Evolutionary conservation across 2,888 invertebrate genomes (phyloP), one percentile per base, ranked within the genome.

Genomic region (Cenopis cana): DNA sequence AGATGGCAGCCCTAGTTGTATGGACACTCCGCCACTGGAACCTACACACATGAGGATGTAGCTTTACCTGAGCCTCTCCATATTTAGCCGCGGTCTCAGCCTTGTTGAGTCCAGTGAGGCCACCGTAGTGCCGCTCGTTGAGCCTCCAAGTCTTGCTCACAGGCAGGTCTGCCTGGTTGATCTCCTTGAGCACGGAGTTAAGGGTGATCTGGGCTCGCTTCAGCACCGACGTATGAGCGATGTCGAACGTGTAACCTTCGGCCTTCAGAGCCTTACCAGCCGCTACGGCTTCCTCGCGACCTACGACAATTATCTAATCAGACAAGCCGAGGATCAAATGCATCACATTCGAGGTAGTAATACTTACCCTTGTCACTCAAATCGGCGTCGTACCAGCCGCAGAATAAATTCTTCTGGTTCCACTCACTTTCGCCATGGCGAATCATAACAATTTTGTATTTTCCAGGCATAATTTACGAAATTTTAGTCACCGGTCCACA

Each of bases 81-180:
- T 96, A 98, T 84, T 97, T 96, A 66, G 96, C 96, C 62, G 97
- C 97, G 20, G 97, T 97, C 88, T 97, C 97, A 0, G 96, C 95
- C 86, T 98, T 98, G 82, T 98, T 97, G 73, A 97, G 94, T 1
- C 98, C 98, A 12, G 97, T 98, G 8, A 98, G 94, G 52, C 96
- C 96, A 64, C 98, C 98, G 80, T 98, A 98, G 82, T 98, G 98
- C 72, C 98, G 95, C 86, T 98, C 98, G 81, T 98, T 98, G 36
- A 98, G 90, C 14, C 97, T 94, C 98, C 98, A 98, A 11, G 97
- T 96, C 82, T 96, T 95, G 6, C 94, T 85, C 9, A 96, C 89
- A 0, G 96, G 96, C 74, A 98, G 87, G 76, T 95, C 93, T n/a
- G 95, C 85, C 80, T 96, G 96, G 1, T 94, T 95, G 54, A 96